Base-by-base conservation (phyloP, 2,113 vertebrate species). In the Ammodytes marinus region DNA sequence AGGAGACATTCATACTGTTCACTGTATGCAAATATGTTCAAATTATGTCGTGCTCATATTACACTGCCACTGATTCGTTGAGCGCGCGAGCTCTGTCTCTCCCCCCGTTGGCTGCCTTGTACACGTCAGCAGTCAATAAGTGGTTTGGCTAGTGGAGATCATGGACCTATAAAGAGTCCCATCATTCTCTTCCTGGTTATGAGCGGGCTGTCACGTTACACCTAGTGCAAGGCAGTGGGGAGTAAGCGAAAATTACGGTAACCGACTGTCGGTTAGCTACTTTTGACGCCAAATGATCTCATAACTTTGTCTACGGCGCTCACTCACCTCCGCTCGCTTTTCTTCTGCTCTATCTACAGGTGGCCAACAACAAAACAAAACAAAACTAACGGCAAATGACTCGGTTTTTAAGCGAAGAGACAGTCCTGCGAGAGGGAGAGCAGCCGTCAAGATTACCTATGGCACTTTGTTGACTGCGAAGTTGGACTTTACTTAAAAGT, bases 71-170 rank as follows among this genome's bases (percentile, higher is more conserved):
- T 81, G 90, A 92, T 88, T 92, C 46, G 88, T 52, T 65, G 84
- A 90, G 85, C 68, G 42, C 68, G 42, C 69, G 6, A 63, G 65
- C 67, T 66, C 58, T 4, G 63, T n/a, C 83, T 79, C 55, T 53
- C 58, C 86, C 75, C 82, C 66, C 27, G 82, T 92, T 91, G 89
- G 91, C 71, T 91, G 86, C 43, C 3, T 83, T 47, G 91, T 90
- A 94, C 94, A 95, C 94, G 94, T 95, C 94, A 95, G 94, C 94
- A 92, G 81, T 87, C 90, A 73, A 82, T 74, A 83, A 79, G 80
- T 72, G 75, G 59, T 27, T 71, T 50, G 12, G 14, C 14, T 11
- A 50, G 27, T 90, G 84, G 84, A 27, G 80, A 15, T 55, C 70
- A 49, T 6, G n/a, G 27, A 27, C 27, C 27, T 27, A 27, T 27